A percentile compares a stretch with the other conserved stretches of the same genome.
Conservation (phyloP, 2,113 vertebrate species). For the Oryctolagus cuniculus region mOryCun1.1 NC_091432.1:141277501-141278000, state of each 20-base stretch:
- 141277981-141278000: conserved; percentile 89
- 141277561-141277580: too few species aligned
- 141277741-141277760: conserved; percentile 87
- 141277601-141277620: neutral
- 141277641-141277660: neutral
- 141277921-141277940: neutral
- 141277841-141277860: neutral
- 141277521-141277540: too few species aligned
- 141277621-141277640: conserved; percentile 24
- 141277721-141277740: conserved; percentile 25
- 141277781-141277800: conserved; percentile 90
- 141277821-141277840: conserved; percentile 2
- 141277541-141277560: too few species aligned
- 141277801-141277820: conserved; percentile 85
- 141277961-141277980: neutral
- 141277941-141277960: neutral
- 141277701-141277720: neutral
- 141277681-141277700: neutral
- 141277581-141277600: too few species aligned
- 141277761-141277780: conserved; percentile 89
- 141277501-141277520: too few species aligned
- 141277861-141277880: neutral
- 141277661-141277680: conserved; percentile 8
- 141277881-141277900: neutral
- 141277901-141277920: neutral